Evolutionary conservation across 2,113 vertebrate species (phyloP), one percentile per base, ranked within the genome.

Genomic region (Melanostigma gelatinosum): DNA sequence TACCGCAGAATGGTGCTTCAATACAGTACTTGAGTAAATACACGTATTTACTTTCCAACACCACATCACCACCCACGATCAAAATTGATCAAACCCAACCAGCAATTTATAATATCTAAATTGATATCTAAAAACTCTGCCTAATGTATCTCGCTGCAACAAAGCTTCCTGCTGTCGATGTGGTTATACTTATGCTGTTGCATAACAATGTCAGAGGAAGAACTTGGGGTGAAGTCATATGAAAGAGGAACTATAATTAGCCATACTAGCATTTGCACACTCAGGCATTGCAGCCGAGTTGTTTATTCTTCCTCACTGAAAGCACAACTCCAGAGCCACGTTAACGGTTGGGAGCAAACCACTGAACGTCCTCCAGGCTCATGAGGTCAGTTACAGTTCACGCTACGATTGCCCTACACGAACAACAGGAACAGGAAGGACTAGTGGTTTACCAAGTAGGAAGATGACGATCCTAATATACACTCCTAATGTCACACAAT

Each of bases 381-480:
- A 18, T 8, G 71, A 79, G 86, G 90, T 92, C 90, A 89, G 55
- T 42, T 54, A 75, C 81, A 93, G 91, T 90, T 94, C 85, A 93
- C 8, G 4, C 18, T 29, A 44, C 58, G 55, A 81, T 36, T 68
- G 66, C 76, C 62, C 79, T 16, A 8, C 48, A 60, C 66, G 63
- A 88, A 85, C 52, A 86, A 76, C 57, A 72, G 71, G 61, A 88
- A 85, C 86, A 88, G 88, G 84, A 92, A 81, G 78, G 55, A 12
- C 80, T 73, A 75, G 44, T 61, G 67, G 46, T 68, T 88, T 77
- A 85, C 71, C 60, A 64, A 85, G 77, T 32, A 55, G 58, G 61
- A 83, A 54, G 50, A 84, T 55, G 72, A 74, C 76, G 79, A 57
- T 71, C 58, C 57, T 70, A 76, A 83, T 61, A 87, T 79, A 85